Base-by-base conservation (phyloP, 2,888 invertebrate genomes). In the Entomobrya proxima region DNA sequence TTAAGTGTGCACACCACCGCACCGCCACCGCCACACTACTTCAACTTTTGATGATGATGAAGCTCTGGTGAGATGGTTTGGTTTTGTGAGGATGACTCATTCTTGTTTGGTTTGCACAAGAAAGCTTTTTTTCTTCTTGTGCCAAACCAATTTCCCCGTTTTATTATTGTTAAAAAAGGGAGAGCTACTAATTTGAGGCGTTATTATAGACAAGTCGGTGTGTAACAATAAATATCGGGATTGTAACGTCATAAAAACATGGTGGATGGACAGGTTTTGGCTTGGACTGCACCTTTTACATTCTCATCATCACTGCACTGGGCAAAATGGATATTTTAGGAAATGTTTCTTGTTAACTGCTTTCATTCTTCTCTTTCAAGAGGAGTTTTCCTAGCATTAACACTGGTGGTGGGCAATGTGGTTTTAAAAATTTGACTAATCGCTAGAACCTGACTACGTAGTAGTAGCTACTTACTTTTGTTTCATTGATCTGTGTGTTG, bases 191-290 rank as follows among this genome's bases (percentile, higher is more conserved):
- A 72, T 80, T 80, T 50, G 27, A 55, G 55, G 80, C 72, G 72
- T 72, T 52, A 69, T 69, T 69, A 44, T 69, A 44, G 69, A 44
- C 44, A 80, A 72, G 52, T 72, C 55, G 52, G 69, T 37, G 69
- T 72, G 55, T 80, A 80, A 80, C 69, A 72, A 80, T 80, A 80
- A 80, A 80, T 69, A 52, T 69, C 52, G 72, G 69, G 55, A 72
- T 37, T 37, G 80, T 24, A n/a, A 69, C 80, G 80, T 80, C 80
- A 80, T 80, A 80, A 80, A 78, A 80, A 58, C 37, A 80, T 40
- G 55, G 24, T 24, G 35, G 37, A n/a, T 40, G 37, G 21, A 67
- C 37, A 21, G 21, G 24, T 27, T 69, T 69, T 24, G 44, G 37
- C 35, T 75, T 18, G 15, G 18, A 18, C 9, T 11, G n/a, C 9